A percentile compares a stretch with the other conserved stretches of the same genome.
Conservation (phyloP, 2,113 vertebrate species). For the Sylvilagus bachmani region DNA sequence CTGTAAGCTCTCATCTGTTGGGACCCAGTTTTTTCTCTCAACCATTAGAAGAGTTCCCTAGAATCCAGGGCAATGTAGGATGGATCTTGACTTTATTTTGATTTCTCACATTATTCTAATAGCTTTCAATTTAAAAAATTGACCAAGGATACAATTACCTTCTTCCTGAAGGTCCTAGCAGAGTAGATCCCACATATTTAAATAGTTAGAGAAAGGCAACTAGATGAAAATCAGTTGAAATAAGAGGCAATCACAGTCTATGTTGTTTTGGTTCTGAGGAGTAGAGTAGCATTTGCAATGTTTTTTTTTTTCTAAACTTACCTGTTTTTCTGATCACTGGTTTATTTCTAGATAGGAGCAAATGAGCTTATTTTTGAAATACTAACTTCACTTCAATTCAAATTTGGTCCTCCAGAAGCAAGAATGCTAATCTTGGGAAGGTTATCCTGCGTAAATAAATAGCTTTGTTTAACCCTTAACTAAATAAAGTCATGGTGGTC, state of each 20-base stretch:
- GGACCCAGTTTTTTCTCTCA: not conserved
- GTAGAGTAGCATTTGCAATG: not conserved
- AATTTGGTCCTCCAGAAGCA: slow-evolving; percentile 17
- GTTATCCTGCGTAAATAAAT: not conserved
- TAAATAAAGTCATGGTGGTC: not conserved
- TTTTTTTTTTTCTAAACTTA: slow-evolving; percentile 39
- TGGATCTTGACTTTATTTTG: not conserved
- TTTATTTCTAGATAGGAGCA: slow-evolving; percentile 42
- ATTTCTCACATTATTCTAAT: not conserved
- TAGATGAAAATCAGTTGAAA: not conserved
- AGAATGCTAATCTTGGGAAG: slow-evolving; percentile 7
- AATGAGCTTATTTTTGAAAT: slow-evolving; percentile 50
- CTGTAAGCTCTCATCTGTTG: not conserved
- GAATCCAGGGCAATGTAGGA: not conserved
- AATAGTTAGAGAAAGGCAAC: slow-evolving; percentile 9
- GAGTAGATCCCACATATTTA: slow-evolving; percentile 5
- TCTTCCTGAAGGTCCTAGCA: slow-evolving; percentile 35
- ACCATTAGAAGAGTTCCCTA: not conserved
- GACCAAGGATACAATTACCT: not conserved
- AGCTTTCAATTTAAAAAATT: slow-evolving; percentile 56
- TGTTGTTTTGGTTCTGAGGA: not conserved
- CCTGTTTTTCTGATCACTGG: not conserved
- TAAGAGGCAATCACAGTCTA: not conserved
- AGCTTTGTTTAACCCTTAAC: not conserved
- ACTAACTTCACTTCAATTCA: slow-evolving; percentile 39